phyloP scores from a whole-genome alignment of 2,797 vertebrate species.

The Micromesistius poutassou region DNA sequence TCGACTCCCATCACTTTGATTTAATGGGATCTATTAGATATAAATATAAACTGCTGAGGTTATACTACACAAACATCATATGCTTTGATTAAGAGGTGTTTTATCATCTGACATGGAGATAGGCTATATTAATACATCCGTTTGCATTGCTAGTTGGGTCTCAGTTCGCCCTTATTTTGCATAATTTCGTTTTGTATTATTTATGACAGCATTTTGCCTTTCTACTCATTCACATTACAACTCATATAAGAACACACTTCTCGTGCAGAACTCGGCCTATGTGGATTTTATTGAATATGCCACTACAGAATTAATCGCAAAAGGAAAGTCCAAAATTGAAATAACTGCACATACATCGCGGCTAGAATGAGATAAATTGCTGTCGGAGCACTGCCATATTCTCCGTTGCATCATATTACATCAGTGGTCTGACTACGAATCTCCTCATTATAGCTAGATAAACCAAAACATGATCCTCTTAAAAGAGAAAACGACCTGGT shows the following conservation, averaged over 20 bases:
- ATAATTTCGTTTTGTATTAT: constrained; percentile 18
- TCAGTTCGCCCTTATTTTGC: constrained; percentile 4
- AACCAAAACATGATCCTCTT: constrained; percentile 32
- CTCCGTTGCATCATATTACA: constrained; percentile 24
- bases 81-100: not conserved
- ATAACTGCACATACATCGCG: not conserved
- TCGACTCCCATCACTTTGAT: not conserved
- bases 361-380: not conserved
- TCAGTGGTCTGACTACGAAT: constrained; percentile 30
- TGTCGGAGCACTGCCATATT: not conserved
- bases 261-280: constrained; percentile 51
- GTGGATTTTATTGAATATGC: constrained; percentile 12
- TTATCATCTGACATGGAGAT: not conserved
- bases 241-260: constrained; percentile 21
- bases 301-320: constrained; percentile 7
- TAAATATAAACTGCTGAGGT: not conserved
- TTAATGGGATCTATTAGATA: not conserved
- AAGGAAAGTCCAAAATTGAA: constrained; percentile 13
- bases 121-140: not conserved
- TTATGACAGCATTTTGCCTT: constrained; percentile 14
- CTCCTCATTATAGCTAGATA: constrained; percentile 30
- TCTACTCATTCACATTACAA: constrained; percentile 27
- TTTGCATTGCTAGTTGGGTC: not conserved
- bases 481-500: constrained; percentile 15
- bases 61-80: not conserved